Base-by-base conservation (phyloP, 2,113 vertebrate genomes). In the Mugil cephalus region DNA sequence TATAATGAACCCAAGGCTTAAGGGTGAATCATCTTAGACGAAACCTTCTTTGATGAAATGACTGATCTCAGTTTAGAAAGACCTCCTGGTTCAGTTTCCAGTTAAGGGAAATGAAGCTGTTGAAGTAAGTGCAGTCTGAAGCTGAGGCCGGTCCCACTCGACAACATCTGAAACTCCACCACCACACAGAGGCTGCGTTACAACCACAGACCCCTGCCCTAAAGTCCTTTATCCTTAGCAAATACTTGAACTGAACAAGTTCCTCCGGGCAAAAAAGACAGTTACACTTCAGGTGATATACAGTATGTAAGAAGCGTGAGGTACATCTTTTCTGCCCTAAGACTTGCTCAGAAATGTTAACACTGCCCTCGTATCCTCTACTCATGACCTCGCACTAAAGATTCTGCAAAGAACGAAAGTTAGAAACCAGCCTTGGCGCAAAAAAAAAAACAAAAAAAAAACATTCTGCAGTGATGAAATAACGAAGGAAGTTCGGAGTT, bases 61-160 rank as follows among this genome's bases (percentile, higher is more conserved):
- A 69, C 56, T n/a, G 61, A 81, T 74, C 66, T 67, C 36, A 82
- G 43, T 55, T 35, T 19, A 80, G 77, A 87, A 77, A 69, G 61
- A 64, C 39, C 36, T 79, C 58, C 46, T 10, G 30, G 52, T 74
- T 67, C 60, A 55, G 24, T 93, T 80, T 89, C 88, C 45, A 70
- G 73, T 77, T 63, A 76, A 79, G 77, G 74, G 94, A 94, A 76
- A 79, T 86, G 86, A 87, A 88, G 77, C 88, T 91, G 77, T 67
- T 73, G 8, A 86, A 85, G 83, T 63, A 85, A 88, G 83, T 91
- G 86, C 92, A 77, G 84, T 82, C 34, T 74, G 46, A 65, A 38
- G 43, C 35, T 11, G 72, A 85, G 79, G 77, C 80, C 84, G 80
- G 84, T 89, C 84, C 80, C 70, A 77, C 45, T 68, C 52, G 45